Evolutionary conservation across 1,140 invertebrate species (phyloP).

Genomic region (Cepaea nemoralis): DNA sequence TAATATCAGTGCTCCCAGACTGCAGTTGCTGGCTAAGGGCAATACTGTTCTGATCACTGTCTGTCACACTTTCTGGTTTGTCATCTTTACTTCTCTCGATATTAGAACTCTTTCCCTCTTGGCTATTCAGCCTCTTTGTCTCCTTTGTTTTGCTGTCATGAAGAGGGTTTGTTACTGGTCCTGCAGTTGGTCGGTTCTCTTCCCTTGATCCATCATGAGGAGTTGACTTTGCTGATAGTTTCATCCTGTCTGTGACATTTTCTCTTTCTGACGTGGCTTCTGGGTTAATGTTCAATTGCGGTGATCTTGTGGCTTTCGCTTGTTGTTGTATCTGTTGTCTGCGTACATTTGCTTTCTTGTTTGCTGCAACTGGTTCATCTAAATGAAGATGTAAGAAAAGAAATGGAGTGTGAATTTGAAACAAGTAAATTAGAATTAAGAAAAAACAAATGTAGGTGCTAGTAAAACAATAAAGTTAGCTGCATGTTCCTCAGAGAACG

Average conservation of each 20-base stretch:
- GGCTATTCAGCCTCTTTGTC: not conserved
- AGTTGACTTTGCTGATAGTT: not conserved
- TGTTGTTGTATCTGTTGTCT: not conserved
- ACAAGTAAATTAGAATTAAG: too few species aligned
- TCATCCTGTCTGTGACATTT: not conserved
- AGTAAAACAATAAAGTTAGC: too few species aligned
- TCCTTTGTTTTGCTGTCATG: slow-evolving; percentile 6
- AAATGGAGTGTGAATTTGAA: too few species aligned
- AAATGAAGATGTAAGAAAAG: not conserved
- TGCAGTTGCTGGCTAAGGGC: not conserved
- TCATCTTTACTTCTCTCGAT: not conserved
- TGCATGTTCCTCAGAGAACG: too few species aligned
- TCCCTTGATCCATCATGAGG: not conserved
- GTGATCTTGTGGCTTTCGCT: not conserved
- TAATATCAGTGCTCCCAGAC: slow-evolving; percentile 32
- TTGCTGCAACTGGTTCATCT: not conserved
- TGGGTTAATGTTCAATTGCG: not conserved
- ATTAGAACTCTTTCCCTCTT: not conserved
- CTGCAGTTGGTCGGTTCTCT: not conserved
- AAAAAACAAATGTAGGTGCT: too few species aligned
- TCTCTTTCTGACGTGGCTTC: not conserved
- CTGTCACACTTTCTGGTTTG: not conserved
- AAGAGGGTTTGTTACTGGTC: not conserved
- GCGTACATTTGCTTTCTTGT: not conserved
- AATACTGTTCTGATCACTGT: slow-evolving; percentile 3